A percentile compares a stretch with the other conserved stretches of the same genome.
phyloP scores from a whole-genome alignment of 2,113 vertebrate species.

The human (Homo sapiens) region GRCh38 chr13:104289501-104290000 shows the following conservation, averaged over 20 bases:
- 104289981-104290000: not conserved
- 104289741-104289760: not conserved
- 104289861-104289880: rapidly evolving
- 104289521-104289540: not conserved
- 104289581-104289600: not conserved
- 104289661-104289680: not conserved
- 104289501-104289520: not conserved
- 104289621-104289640: not conserved
- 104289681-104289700: not conserved
- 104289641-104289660: not conserved
- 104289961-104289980: not conserved
- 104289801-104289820: not conserved
- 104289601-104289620: not conserved
- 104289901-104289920: not conserved
- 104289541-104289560: slow-evolving; percentile 23
- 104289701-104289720: not conserved
- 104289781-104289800: not conserved
- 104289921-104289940: not conserved
- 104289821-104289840: not conserved
- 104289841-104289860: not conserved
- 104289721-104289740: not conserved
- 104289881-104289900: too few relatives aligned
- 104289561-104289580: not conserved
- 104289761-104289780: not conserved
- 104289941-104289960: not conserved